A percentile compares a stretch with the other conserved stretches of the same genome.
Evolutionary conservation across 2,888 invertebrate species (phyloP).

Genomic region (Hylaea fasciaria): DNA sequence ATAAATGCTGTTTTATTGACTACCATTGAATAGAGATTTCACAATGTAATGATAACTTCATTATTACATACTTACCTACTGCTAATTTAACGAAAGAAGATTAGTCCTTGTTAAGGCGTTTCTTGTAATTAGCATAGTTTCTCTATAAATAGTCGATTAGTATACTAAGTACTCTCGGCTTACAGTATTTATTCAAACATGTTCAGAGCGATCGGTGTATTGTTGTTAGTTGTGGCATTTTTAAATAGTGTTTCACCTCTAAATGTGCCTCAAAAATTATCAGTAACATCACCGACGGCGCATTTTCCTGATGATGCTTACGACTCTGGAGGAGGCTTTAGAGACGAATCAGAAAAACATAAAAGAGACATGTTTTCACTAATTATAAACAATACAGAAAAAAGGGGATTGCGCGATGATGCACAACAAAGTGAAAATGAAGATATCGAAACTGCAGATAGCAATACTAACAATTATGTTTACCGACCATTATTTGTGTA

Average conservation of each 20-base stretch:
- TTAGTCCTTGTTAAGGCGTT: slow-evolving; percentile 23
- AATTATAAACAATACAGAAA: slow-evolving; percentile 3
- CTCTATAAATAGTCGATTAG: slow-evolving; percentile 22
- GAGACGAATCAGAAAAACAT: background rate
- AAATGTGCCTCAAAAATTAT: slow-evolving; percentile 18
- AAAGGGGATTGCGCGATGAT: slow-evolving; percentile 22
- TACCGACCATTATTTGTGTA: slow-evolving; percentile 75
- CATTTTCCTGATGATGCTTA: slow-evolving; percentile 17
- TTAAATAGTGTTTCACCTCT: slow-evolving; percentile 4
- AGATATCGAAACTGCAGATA: slow-evolving; percentile 61
- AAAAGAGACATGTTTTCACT: background rate
- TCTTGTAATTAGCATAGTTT: slow-evolving; percentile 16
- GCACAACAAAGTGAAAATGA: slow-evolving; percentile 36
- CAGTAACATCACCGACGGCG: background rate
- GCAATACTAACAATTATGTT: slow-evolving; percentile 58
- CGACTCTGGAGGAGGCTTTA: background rate
- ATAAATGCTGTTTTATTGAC: background rate
- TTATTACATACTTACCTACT: slow-evolving; percentile 7
- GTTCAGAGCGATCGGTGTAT: slow-evolving; percentile 3
- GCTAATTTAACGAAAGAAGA: slow-evolving; percentile 26
- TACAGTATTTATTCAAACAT: slow-evolving; percentile 15
- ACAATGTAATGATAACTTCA: slow-evolving; percentile 11
- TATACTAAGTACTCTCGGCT: slow-evolving; percentile 2
- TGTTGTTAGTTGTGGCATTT: slow-evolving; percentile 2
- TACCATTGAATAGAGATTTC: slow-evolving; percentile 3